These are phyloP conservation scores for Xenopus petersii DNA, from an alignment of 2,797 vertebrate genomes.

Conservation along the genomic window DNA sequence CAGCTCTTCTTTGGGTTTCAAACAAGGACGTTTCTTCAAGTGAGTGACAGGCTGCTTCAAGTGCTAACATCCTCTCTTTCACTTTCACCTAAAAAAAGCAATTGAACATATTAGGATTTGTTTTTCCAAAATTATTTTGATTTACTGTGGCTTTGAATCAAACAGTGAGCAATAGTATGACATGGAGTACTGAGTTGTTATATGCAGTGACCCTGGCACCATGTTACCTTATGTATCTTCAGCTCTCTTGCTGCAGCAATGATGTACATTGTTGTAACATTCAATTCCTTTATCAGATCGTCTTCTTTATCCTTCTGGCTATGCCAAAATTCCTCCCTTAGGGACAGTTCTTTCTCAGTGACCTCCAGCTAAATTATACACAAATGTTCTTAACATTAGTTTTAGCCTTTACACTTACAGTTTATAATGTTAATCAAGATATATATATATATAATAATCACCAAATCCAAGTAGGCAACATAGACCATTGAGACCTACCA, in stretches of 20 bases:
- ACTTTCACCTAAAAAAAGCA: constrained; percentile 35
- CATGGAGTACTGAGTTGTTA: no score
- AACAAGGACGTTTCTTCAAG: constrained; percentile 49
- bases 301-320: constrained; percentile 74
- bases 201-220: not conserved
- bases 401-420: no score
- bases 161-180: no score
- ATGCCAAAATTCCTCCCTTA: constrained; percentile 68
- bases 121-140: not conserved
- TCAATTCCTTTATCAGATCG: constrained; percentile 66
- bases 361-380: constrained; percentile 64
- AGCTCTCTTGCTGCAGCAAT: constrained; percentile 51
- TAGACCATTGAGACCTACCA: constrained; percentile 61
- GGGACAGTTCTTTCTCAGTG: constrained; percentile 71
- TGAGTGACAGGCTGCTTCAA: constrained; percentile 43
- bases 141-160: no score
- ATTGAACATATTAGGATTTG: not conserved
- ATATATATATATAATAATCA: no score
- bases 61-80: constrained; percentile 43
- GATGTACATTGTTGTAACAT: constrained; percentile 56
- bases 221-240: constrained; percentile 54
- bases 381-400: not conserved
- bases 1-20: constrained; percentile 54
- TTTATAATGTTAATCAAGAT: no score
- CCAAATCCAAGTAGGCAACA: no score